These are phyloP conservation scores for Drosophila athabasca DNA, from an alignment of 1,140 invertebrate genomes.

Conservation along the genomic window DNA sequence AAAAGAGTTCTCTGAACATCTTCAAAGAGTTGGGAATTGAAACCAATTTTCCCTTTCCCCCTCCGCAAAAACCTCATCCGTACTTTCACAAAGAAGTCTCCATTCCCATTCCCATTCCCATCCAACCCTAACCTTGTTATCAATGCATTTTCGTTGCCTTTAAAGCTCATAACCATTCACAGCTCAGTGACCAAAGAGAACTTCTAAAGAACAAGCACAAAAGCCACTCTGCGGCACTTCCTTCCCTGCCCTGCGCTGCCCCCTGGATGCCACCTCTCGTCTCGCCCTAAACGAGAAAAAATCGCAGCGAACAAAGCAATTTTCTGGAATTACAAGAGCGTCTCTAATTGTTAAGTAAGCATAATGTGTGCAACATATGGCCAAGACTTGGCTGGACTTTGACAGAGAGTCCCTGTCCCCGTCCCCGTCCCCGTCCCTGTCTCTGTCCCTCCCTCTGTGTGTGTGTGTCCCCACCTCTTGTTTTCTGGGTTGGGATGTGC, in stretches of 20 bases:
- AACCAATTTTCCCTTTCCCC: neutral
- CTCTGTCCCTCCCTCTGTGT: neutral
- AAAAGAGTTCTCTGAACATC: too few species aligned
- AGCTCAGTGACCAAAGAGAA: constrained; percentile 68
- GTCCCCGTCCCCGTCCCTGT: neutral
- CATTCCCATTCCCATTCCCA: constrained; percentile 17
- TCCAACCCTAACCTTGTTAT: constrained; percentile 27
- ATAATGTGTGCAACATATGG: constrained; percentile 80
- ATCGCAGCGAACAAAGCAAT: constrained; percentile 69
- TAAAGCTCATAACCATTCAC: constrained; percentile 66
- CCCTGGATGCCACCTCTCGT: neutral
- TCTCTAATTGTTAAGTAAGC: constrained; percentile 81
- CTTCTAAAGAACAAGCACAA: constrained; percentile 56
- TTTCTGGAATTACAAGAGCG: constrained; percentile 77
- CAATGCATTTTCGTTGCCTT: constrained; percentile 41
- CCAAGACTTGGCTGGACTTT: constrained; percentile 52
- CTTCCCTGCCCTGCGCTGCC: constrained; percentile 6
- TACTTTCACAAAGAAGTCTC: constrained; percentile 9
- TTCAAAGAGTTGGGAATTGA: too few species aligned
- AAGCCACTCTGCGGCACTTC: constrained; percentile 50
- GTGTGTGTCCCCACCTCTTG: neutral
- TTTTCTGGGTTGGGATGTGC: constrained; percentile 24
- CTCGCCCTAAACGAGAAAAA: constrained; percentile 30
- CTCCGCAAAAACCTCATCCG: neutral
- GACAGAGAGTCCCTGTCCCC: constrained; percentile 17